Base-by-base conservation (phyloP, 2,888 invertebrate species). In the Agriopis marginaria region DNA sequence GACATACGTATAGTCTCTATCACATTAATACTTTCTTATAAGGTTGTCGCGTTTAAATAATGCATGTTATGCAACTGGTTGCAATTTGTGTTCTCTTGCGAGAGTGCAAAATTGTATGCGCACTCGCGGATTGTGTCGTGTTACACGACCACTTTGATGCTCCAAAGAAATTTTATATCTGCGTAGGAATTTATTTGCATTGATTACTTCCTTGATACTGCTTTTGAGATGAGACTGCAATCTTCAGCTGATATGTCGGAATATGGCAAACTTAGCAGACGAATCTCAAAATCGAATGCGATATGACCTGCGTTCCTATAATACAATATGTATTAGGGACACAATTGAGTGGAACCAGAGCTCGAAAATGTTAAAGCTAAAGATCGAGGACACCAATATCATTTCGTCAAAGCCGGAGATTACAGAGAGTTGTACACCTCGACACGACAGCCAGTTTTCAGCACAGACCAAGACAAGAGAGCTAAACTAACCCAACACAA, bases 21-120 rank as follows among this genome's bases (percentile, higher is more conserved):
- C 88, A 92, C 89, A 88, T 90, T 92, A 92, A 91, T 91, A 90
- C 91, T 93, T 93, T 93, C 92, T 86, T 92, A 92, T 90, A 92
- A 91, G 92, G 92, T 88, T 89, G 89, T 88, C 88, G 88, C 86
- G 88, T 86, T 93, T 92, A 89, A 92, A 93, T 91, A 93, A 92
- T 92, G 92, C 89, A 91, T 90, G 91, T 92, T 92, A 93, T 90
- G 91, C 90, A 92, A 92, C 90, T 90, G 87, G 89, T 86, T 86
- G 89, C 88, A 90, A 90, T 91, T 91, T 91, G 89, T 89, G 89
- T 84, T 84, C 86, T 85, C 84, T 79, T 77, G 82, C 79, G 76
- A 77, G 75, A 79, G 81, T 78, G 82, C 80, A 81, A 81, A 82
- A 80, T 78, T 81, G 82, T 82, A 66, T 79, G 77, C 79, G 77